These are phyloP conservation scores for Acromyrmex echinatior DNA, from an alignment of 1,140 invertebrate species.

Conservation along the genomic window DNA sequence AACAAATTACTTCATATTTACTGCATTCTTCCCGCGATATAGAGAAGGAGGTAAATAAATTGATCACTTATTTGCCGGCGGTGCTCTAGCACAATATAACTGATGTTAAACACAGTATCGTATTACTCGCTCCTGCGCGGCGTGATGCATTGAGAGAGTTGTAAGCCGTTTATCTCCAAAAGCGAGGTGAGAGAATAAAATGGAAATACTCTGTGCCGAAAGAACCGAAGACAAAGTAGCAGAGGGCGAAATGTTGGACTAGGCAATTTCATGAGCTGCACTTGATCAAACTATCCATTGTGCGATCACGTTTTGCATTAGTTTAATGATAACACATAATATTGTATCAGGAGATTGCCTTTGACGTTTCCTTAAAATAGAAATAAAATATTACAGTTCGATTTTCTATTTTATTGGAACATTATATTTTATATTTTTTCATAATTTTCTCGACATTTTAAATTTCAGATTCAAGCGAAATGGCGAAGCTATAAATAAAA, in stretches of 20 bases:
- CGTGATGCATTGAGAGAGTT: slow-evolving; percentile 62
- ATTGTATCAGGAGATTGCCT: neutral
- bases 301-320: neutral
- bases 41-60: slow-evolving; percentile 62
- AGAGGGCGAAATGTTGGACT: slow-evolving; percentile 34
- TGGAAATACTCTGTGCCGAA: slow-evolving; percentile 49
- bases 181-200: slow-evolving; percentile 60
- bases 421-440: neutral
- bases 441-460: neutral
- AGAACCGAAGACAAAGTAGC: slow-evolving; percentile 46
- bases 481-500: neutral
- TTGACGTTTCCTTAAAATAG: neutral
- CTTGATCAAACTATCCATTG: slow-evolving; percentile 24
- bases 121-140: slow-evolving; percentile 51
- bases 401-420: neutral
- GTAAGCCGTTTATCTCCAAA: slow-evolving; percentile 62
- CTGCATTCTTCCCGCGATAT: slow-evolving; percentile 55
- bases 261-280: slow-evolving; percentile 8
- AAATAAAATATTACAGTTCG: neutral
- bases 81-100: slow-evolving; percentile 50
- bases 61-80: slow-evolving; percentile 62
- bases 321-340: neutral
- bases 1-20: slow-evolving; percentile 61
- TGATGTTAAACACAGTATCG: slow-evolving; percentile 63
- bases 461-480: neutral